A percentile compares a stretch with the other conserved stretches of the same genome.
phyloP scores from a whole-genome alignment of 2,797 vertebrate genomes.

The Liasis olivaceus region DNA sequence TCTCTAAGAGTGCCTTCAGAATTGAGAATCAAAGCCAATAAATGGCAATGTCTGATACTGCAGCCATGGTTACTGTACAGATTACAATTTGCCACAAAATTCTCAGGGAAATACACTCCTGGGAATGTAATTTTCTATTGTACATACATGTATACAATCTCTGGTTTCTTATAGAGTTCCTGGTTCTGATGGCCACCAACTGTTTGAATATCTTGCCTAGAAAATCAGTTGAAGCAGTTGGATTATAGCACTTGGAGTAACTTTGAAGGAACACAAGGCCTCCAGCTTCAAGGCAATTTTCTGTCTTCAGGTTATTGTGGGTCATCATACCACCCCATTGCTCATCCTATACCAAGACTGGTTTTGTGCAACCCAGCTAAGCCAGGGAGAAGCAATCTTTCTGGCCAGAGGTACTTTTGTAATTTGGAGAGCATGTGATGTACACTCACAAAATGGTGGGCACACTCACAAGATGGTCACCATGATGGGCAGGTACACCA shows the following conservation, averaged over 20 bases:
- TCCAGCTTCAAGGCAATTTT: not conserved
- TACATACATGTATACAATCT: not conserved
- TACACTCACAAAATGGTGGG: not conserved
- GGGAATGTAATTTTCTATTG: not conserved
- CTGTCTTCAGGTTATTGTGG: not conserved
- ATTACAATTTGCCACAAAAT: not conserved
- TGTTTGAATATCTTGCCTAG: not conserved
- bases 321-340: not conserved
- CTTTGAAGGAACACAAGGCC: not conserved
- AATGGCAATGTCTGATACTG: not conserved
- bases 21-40: not conserved
- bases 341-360: not conserved
- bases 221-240: not conserved
- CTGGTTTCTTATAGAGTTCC: not conserved
- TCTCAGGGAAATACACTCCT: not conserved
- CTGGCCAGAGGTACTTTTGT: not conserved
- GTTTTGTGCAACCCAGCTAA: not conserved
- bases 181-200: not conserved
- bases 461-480: not conserved
- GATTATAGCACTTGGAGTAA: not conserved
- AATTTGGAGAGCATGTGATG: not conserved
- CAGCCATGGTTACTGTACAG: not conserved
- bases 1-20: not conserved
- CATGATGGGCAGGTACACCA: not conserved
- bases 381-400: not conserved